These are phyloP conservation scores for Lineus longissimus DNA, from an alignment of 1,140 invertebrate genomes.

Conservation along the genomic window DNA sequence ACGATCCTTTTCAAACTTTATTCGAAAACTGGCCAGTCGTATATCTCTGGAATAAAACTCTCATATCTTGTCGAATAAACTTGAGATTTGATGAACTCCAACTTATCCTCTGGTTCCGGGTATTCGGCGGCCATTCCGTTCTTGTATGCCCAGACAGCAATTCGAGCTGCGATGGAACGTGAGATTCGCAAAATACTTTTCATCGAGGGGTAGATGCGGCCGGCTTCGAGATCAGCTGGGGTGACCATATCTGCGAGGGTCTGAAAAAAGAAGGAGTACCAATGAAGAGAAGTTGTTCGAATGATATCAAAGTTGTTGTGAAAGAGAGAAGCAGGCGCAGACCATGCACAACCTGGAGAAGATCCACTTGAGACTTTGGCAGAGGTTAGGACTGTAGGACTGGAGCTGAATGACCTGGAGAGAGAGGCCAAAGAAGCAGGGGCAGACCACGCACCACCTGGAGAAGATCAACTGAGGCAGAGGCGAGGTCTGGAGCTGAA, in stretches of 20 bases:
- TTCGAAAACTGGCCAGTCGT: constrained; percentile 52
- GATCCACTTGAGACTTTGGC: no score
- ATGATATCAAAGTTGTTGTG: no score
- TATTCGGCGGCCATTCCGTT: constrained; percentile 56
- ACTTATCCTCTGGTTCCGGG: constrained; percentile 59
- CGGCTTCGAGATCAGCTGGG: constrained; percentile 73
- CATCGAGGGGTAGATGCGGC: constrained; percentile 91
- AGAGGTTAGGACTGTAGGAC: no score
- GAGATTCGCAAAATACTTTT: constrained; percentile 84
- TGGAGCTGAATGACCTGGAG: no score
- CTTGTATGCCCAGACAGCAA: constrained; percentile 85
- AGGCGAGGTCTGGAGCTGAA: no score
- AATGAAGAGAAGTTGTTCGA: no score
- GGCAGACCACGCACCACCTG: no score
- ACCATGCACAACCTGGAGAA: no score
- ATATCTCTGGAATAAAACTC: constrained; percentile 53
- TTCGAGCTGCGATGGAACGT: constrained; percentile 75
- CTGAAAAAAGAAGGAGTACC: constrained; percentile 50
- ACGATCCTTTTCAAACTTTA: no score
- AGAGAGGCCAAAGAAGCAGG: no score
- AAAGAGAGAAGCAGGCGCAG: no score
- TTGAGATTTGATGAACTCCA: constrained; percentile 52
- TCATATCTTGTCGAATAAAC: constrained; percentile 59
- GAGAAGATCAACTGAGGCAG: no score
- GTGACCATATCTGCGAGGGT: constrained; percentile 77